Percentiles rank a stretch among this genome's conserved stretches.
Evolutionary conservation across 2,797 vertebrate species (phyloP).

Genomic region (Galagoides demidoff): DNA sequence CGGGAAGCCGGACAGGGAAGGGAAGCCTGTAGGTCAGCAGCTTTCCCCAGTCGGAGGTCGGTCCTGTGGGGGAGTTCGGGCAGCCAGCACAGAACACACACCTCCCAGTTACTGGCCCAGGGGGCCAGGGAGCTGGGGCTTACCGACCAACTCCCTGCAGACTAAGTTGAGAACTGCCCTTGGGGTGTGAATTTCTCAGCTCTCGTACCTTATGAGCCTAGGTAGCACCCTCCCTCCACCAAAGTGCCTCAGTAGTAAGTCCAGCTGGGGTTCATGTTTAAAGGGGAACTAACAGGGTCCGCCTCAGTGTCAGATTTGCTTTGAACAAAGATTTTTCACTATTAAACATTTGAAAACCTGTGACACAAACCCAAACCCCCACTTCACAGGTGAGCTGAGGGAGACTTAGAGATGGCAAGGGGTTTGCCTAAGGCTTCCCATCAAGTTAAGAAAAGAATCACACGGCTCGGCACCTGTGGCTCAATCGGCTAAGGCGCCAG

Average conservation of each 20-base stretch:
- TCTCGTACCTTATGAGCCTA: neutral
- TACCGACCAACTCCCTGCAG: neutral
- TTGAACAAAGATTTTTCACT: neutral
- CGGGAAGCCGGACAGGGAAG: neutral
- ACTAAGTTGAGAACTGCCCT: neutral
- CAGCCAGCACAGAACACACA: neutral
- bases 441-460: neutral
- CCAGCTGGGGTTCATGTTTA: neutral
- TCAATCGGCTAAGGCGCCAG: too few species aligned
- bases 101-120: neutral
- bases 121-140: neutral
- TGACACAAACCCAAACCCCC: neutral
- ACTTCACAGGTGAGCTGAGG: neutral
- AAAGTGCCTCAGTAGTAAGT: neutral
- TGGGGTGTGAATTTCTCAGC: neutral
- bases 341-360: neutral
- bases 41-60: neutral
- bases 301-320: neutral
- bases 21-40: fast-evolving
- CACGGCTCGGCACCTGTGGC: too few species aligned
- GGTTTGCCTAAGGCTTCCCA: neutral
- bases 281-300: too few species aligned
- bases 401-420: neutral
- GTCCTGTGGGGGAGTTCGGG: neutral
- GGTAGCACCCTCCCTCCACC: neutral